A percentile compares a stretch with the other conserved stretches of the same genome.
Evolutionary conservation across 2,888 invertebrate species (phyloP).

Genomic region (Melolontha melolontha): DNA sequence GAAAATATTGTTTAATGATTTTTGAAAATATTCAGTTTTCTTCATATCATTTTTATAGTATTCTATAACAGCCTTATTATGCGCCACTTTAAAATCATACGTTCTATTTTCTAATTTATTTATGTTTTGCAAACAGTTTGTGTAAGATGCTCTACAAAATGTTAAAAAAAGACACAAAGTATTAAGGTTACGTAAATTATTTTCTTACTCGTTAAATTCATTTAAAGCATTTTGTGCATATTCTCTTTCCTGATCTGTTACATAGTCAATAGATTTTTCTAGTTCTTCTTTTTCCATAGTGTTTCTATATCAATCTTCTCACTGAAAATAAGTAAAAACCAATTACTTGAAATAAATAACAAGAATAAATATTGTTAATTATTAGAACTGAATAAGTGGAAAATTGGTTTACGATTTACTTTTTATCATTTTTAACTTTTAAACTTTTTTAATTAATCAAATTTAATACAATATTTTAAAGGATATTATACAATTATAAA

Average conservation of each 20-base stretch:
- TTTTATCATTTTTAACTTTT: too few relatives aligned
- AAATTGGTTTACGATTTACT: too few relatives aligned
- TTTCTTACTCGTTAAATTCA: slow-evolving; percentile 62
- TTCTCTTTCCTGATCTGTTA: slow-evolving; percentile 62
- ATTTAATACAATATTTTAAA: too few relatives aligned
- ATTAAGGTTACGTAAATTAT: neutral
- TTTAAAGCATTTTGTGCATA: slow-evolving; percentile 60
- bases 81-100: slow-evolving; percentile 79
- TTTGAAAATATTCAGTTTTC: slow-evolving; percentile 79
- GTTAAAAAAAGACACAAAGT: neutral
- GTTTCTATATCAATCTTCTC: too few relatives aligned
- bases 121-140: slow-evolving; percentile 72
- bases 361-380: too few relatives aligned
- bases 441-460: too few relatives aligned
- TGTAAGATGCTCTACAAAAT: slow-evolving; percentile 70
- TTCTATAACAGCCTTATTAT: slow-evolving; percentile 87
- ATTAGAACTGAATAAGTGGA: too few relatives aligned
- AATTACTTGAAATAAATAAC: too few relatives aligned
- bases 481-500: too few relatives aligned
- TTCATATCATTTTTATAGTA: slow-evolving; percentile 81
- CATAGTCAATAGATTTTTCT: slow-evolving; percentile 58
- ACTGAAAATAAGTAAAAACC: too few relatives aligned
- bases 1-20: slow-evolving; percentile 73
- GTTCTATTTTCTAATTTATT: slow-evolving; percentile 75
- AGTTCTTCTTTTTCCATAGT: slow-evolving; percentile 53